Percentiles rank a stretch among this genome's conserved stretches.
These are phyloP conservation scores for Callyntrura guangdongensis DNA, from an alignment of 2,888 invertebrate genomes.

Conservation along the genomic window DNA sequence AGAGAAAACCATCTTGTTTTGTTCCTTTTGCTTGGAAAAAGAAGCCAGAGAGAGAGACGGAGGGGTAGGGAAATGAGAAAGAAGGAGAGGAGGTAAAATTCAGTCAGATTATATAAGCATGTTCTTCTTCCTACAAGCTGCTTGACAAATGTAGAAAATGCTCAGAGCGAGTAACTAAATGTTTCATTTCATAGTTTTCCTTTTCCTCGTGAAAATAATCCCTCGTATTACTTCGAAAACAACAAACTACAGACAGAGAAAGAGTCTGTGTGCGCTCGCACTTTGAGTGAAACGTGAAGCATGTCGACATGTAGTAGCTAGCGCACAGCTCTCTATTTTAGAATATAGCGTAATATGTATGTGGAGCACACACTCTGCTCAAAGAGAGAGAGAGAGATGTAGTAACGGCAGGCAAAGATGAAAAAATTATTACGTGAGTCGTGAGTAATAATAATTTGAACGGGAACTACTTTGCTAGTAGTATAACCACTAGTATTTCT, in stretches of 20 bases:
- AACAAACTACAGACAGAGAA: conserved; percentile 8
- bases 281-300: conserved; percentile 18
- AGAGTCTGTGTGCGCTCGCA: not conserved
- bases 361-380: not conserved
- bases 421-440: conserved; percentile 52
- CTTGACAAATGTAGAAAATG: conserved; percentile 55
- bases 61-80: too few species aligned
- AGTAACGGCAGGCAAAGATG: conserved; percentile 19
- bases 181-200: conserved; percentile 50
- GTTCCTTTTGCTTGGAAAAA: not conserved
- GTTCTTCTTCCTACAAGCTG: conserved; percentile 23
- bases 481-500: conserved; percentile 18
- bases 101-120: conserved; percentile 1
- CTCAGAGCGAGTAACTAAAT: conserved; percentile 42
- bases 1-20: conserved; percentile 40
- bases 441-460: conserved; percentile 41
- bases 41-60: too few species aligned
- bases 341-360: not conserved
- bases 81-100: not conserved
- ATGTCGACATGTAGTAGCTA: not conserved
- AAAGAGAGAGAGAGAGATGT: not conserved
- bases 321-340: not conserved
- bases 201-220: conserved; percentile 58
- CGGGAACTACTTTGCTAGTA: too few species aligned
- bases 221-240: conserved; percentile 25